Evolutionary conservation across 2,113 vertebrate genomes (phyloP).

Genomic region (Etheostoma cragini): DNA sequence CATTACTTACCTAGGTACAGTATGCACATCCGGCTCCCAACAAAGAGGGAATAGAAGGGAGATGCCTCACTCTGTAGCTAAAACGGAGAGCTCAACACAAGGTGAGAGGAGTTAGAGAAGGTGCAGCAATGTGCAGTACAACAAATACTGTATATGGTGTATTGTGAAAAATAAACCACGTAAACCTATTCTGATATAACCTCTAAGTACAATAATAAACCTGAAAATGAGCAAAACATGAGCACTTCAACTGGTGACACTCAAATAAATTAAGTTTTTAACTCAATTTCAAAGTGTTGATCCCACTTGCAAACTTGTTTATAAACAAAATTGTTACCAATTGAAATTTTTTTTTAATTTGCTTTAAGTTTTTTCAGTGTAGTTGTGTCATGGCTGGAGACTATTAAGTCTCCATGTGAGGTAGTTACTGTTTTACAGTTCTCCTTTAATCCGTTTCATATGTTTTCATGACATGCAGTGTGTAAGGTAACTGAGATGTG

Average conservation of each 20-base stretch:
- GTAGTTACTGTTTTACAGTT: constrained; percentile 6
- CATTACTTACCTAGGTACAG: too few relatives aligned
- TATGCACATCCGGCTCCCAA: too few relatives aligned
- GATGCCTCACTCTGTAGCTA: too few relatives aligned
- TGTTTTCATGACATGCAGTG: constrained; percentile 23
- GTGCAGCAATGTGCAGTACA: too few relatives aligned
- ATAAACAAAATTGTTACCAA: neutral
- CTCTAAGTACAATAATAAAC: too few relatives aligned
- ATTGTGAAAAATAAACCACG: too few relatives aligned
- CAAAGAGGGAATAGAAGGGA: too few relatives aligned
- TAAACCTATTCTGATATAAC: too few relatives aligned
- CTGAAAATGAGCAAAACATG: too few relatives aligned
- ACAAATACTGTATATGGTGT: too few relatives aligned
- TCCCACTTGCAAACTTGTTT: neutral
- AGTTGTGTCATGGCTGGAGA: neutral
- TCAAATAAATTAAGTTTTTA: neutral
- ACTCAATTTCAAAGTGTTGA: neutral
- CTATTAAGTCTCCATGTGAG: neutral
- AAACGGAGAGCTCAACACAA: too few relatives aligned
- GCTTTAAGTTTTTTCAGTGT: neutral
- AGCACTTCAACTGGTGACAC: neutral
- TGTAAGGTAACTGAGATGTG: constrained; percentile 22
- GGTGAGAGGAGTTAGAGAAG: too few relatives aligned
- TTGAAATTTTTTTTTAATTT: neutral
- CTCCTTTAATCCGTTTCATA: constrained; percentile 30